These are phyloP conservation scores for Pseudopleuronectes americanus DNA, from an alignment of 2,797 vertebrate genomes.

Conservation along the genomic window DNA sequence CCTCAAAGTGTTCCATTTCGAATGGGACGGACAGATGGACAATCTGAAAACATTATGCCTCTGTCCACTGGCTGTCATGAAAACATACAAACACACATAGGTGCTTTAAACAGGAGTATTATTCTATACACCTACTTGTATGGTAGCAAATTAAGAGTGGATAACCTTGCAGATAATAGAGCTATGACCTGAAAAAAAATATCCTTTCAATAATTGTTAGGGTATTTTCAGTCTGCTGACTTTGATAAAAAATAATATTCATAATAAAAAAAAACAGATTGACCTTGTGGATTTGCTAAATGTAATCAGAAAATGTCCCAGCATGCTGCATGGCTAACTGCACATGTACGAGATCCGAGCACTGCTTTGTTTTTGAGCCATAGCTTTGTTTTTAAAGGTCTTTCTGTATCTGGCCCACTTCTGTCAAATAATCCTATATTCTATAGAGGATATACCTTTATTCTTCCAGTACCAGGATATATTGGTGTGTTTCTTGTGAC, in stretches of 20 bases:
- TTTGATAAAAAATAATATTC: constrained; percentile 2
- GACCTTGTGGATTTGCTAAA: background rate
- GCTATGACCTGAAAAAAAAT: background rate
- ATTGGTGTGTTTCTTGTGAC: constrained; percentile 49
- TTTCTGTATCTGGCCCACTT: constrained; percentile 63
- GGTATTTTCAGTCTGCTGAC: background rate
- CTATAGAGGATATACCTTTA: constrained; percentile 46
- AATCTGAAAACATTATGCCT: too few species aligned
- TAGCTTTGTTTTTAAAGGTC: background rate
- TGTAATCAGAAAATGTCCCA: background rate
- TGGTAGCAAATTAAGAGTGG: background rate
- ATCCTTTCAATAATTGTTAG: background rate
- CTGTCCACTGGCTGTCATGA: too few species aligned
- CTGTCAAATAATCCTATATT: constrained; percentile 62
- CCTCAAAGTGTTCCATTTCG: too few species aligned
- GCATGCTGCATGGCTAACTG: constrained; percentile 12
- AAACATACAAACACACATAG: too few species aligned
- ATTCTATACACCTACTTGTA: background rate
- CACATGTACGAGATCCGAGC: constrained; percentile 1
- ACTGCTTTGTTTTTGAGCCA: too few species aligned
- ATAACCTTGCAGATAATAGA: background rate
- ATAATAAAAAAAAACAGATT: constrained; percentile 11
- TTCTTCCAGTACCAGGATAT: constrained; percentile 26
- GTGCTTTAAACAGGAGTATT: too few species aligned
- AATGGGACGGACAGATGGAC: too few species aligned